Evolutionary conservation across 92 coral and sea anemone genomes (phyloP), one percentile per base, ranked within the genome.

Genomic region (Micromussa lordhowensis): DNA sequence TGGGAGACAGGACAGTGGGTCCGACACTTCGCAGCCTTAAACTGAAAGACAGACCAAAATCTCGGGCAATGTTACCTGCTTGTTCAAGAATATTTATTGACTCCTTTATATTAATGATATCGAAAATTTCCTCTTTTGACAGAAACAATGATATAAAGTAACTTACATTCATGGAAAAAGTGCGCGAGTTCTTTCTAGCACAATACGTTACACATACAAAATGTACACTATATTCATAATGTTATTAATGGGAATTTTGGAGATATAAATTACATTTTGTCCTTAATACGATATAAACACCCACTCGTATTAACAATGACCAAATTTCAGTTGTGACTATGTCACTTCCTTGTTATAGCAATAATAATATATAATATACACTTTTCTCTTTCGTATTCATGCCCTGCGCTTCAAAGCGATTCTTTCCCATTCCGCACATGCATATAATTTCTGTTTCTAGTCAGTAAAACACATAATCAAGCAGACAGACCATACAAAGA

Each of bases 281-380:
- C 21, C 44, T 30, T 35, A 30, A 21, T 61, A 61, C 48, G 38
- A 80, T 80, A 80, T 80, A 61, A 58, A 80, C 51, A 80, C 72
- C 73, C 31, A 64, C 57, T 81, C 28, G 18, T 53, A 16, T 34
- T 3, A 53, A 34, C 11, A 40, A 13, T 77, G 15, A 26, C 17
- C 55, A 44, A 26, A 49, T 77, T 29, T 2, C 1, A 44, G 13
- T 44, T 12, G 32, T 73, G 49, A 19, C 78, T 36, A 5, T 8
- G 22, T 18, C 26, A 73, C 29, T 14, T 24, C 44, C 24, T 36
- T 34, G 24, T 71, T 3, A 31, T 15, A 36, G 30, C 30, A 13
- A 29, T 15, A 36, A 5, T 36, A 36, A 36, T 36, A 36, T 2
- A 40, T 44, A 32, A 69, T 35, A 69, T n/a, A 69, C 5, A 71